Evolutionary conservation across 1,140 invertebrate genomes (phyloP).

Genomic region (Trachymyrmex cornetzi): DNA sequence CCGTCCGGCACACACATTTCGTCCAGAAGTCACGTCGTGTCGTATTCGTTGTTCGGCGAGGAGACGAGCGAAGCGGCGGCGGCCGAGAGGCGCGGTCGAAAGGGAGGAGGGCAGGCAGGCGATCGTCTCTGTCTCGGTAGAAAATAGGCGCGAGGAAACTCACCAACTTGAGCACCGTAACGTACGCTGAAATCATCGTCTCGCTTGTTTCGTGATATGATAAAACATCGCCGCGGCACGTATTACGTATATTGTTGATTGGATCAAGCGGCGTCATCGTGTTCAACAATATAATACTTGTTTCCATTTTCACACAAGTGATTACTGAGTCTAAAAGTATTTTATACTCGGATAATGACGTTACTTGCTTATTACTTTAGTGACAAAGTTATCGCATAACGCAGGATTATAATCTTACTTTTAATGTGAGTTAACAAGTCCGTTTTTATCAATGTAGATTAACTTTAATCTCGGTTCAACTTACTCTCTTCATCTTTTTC

Average conservation of each 20-base stretch:
- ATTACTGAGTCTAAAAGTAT: too few relatives aligned
- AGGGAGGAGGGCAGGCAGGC: neutral
- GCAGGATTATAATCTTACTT: too few relatives aligned
- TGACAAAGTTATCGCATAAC: too few relatives aligned
- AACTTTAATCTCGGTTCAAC: too few relatives aligned
- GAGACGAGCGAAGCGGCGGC: conserved; percentile 23
- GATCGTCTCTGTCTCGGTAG: conserved; percentile 8
- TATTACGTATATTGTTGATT: conserved; percentile 9
- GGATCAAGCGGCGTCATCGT: too few relatives aligned
- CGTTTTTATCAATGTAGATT: too few relatives aligned
- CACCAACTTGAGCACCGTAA: conserved; percentile 5
- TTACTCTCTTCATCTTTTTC: too few relatives aligned
- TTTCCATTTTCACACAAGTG: too few relatives aligned
- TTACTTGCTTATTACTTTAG: too few relatives aligned
- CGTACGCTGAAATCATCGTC: conserved; percentile 30
- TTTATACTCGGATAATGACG: too few relatives aligned
- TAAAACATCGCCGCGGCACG: neutral
- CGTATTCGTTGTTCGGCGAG: conserved; percentile 54
- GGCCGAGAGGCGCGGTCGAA: conserved; percentile 12
- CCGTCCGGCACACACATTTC: conserved; percentile 55
- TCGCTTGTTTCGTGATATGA: neutral
- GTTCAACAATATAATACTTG: too few relatives aligned
- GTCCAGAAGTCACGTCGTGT: conserved; percentile 63
- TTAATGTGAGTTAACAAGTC: too few relatives aligned
- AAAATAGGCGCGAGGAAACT: conserved; percentile 35